Conservation (phyloP, 2,797 vertebrate species). For the Dermochelys coriacea region DNA sequence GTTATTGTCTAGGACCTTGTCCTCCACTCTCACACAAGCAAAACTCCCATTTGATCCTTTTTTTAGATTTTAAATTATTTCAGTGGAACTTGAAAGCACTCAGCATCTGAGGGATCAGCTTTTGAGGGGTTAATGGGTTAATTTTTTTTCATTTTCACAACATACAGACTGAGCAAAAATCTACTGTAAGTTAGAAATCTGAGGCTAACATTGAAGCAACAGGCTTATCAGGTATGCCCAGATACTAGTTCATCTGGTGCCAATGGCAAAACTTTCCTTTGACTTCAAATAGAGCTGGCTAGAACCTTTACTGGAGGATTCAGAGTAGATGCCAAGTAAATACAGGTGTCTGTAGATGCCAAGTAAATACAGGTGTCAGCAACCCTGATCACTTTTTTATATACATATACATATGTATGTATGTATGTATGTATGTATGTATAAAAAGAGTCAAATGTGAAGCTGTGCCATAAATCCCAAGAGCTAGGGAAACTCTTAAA, state of each 20-base stretch:
- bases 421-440: too few relatives aligned
- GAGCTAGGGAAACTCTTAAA: neutral
- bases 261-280: neutral
- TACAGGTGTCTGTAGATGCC: neutral
- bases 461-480: neutral
- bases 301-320: neutral
- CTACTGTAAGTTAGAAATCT: neutral
- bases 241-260: neutral
- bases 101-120: neutral
- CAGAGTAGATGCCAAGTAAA: neutral
- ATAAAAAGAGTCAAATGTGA: neutral
- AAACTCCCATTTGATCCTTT: slow-evolving; percentile 16
- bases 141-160: slow-evolving; percentile 32
- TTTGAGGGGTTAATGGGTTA: neutral
- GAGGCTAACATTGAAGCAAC: neutral
- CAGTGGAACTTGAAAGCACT: neutral
- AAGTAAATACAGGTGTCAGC: neutral
- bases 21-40: neutral
- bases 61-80: neutral
- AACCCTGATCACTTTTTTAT: neutral
- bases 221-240: neutral
- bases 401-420: too few relatives aligned
- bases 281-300: neutral
- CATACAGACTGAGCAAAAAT: neutral
- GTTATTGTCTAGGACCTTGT: neutral